A percentile compares a stretch with the other conserved stretches of the same genome.
Conservation (phyloP, 2,113 vertebrate genomes). For the Cyanoliseus patagonus region DNA sequence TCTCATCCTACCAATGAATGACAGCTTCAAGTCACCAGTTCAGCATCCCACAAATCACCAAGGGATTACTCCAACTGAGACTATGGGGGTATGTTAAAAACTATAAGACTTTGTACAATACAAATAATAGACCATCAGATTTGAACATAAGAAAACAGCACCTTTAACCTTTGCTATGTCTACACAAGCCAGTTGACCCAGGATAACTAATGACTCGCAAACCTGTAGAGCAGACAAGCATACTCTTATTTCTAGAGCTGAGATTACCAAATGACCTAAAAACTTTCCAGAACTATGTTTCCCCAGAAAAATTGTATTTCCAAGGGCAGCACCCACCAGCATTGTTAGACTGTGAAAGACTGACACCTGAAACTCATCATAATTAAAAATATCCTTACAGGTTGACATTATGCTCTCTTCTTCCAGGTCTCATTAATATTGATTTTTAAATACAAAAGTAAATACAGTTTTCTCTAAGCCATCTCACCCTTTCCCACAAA, state of each 20-base stretch:
- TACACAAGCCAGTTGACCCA: not conserved
- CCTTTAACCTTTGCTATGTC: not conserved
- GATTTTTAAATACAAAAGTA: not conserved
- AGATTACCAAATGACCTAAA: not conserved
- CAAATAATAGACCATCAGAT: not conserved
- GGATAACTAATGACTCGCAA: not conserved
- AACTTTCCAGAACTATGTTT: not conserved
- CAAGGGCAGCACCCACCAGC: not conserved
- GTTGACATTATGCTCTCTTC: not conserved
- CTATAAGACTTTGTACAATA: not conserved
- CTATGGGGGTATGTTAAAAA: not conserved
- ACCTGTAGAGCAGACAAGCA: not conserved
- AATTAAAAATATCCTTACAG: not conserved
- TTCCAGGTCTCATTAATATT: not conserved
- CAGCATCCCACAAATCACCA: not conserved
- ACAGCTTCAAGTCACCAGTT: not conserved
- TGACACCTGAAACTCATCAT: not conserved
- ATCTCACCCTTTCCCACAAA: not conserved
- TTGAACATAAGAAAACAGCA: not conserved
- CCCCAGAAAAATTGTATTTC: not conserved
- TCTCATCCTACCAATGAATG: not conserved
- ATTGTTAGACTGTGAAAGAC: not conserved
- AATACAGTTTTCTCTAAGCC: not conserved
- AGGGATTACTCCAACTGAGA: not conserved
- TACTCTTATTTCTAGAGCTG: not conserved